Evolutionary conservation across 2,113 vertebrate species (phyloP), one percentile per base, ranked within the genome.

Genomic region (Nothobranchius furzeri): DNA sequence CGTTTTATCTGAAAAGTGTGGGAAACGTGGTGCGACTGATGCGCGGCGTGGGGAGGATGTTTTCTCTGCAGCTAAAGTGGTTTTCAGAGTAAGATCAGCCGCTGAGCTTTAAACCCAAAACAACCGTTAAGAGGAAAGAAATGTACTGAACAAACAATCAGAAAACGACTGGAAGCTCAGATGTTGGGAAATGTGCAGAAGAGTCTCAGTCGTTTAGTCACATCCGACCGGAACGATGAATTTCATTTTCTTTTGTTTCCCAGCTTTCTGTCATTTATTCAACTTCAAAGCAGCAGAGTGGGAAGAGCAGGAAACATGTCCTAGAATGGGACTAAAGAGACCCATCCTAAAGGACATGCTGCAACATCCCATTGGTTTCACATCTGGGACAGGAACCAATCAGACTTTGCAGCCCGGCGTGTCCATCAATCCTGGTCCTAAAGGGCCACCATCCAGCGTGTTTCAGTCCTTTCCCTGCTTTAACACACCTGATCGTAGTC

Each of bases 291-390:
- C n/a, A 1, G 11, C 5, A 7, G 37, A 60, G 24, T 7, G 53
- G 53, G 53, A 36, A 8, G 10, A 13, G 30, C 53, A 14, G 53
- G 53, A 36, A 49, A 69, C 68, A 43, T 46, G 73, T 78, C 60
- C 49, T 60, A 68, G 60, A 64, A 9, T 2, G 15, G 10, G 24
- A 50, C 60, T 35, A 40, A 40, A 40, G 37, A 40, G 37, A 3
- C 37, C 1, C 37, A 1, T 9, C 9, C 37, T 40, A 9, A 40
- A 40, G 37, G 9, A 24, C 24, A 1, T 60, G n/a, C n/a, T n/a
- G n/a, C n/a, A n/a, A n/a, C n/a, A n/a, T n/a, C n/a, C n/a, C n/a
- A n/a, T 53, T 50, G 64, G 24, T 45, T 45, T 3, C 3, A 45
- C 43, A 11, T 45, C 52, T 67, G 24, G 67, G n/a, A n/a, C n/a